These are phyloP conservation scores for Sinopyrophorus schimmeli DNA, from an alignment of 2,888 invertebrate genomes.

Conservation along the genomic window DNA sequence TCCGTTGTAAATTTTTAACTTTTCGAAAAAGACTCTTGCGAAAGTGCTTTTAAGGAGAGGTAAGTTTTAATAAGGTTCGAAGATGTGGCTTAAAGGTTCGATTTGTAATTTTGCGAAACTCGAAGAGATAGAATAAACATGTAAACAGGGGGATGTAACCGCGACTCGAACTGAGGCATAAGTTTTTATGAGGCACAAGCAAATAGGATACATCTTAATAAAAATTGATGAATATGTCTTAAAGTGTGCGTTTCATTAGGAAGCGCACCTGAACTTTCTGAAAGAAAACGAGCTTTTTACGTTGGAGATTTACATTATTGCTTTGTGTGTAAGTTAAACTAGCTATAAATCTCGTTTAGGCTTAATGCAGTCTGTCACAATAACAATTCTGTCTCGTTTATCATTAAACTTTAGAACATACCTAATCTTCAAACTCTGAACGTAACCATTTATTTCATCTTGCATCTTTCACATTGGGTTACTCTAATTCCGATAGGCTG, in stretches of 20 bases:
- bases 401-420: conserved; percentile 24
- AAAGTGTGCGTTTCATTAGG: conserved; percentile 14
- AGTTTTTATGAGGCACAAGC: conserved; percentile 14
- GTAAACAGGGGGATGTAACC: conserved; percentile 15
- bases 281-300: conserved; percentile 6
- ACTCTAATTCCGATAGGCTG: no score
- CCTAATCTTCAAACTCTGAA: conserved; percentile 25
- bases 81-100: conserved; percentile 2
- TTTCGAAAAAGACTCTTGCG: no score
- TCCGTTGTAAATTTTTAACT: no score
- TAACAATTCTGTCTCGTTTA: conserved; percentile 24
- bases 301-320: conserved; percentile 12
- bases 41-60: no score
- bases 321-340: conserved; percentile 15
- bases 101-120: conserved; percentile 6
- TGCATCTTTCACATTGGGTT: no score
- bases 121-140: conserved; percentile 14
- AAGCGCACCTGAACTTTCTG: conserved; percentile 7
- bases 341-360: conserved; percentile 14
- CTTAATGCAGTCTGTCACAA: conserved; percentile 20
- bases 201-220: conserved; percentile 20
- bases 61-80: conserved; percentile 1
- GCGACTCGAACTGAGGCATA: conserved; percentile 4
- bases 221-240: conserved; percentile 21
- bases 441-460: conserved; percentile 23